Evolutionary conservation across 2,113 vertebrate species (phyloP).

Genomic region (Lynx canadensis): DNA sequence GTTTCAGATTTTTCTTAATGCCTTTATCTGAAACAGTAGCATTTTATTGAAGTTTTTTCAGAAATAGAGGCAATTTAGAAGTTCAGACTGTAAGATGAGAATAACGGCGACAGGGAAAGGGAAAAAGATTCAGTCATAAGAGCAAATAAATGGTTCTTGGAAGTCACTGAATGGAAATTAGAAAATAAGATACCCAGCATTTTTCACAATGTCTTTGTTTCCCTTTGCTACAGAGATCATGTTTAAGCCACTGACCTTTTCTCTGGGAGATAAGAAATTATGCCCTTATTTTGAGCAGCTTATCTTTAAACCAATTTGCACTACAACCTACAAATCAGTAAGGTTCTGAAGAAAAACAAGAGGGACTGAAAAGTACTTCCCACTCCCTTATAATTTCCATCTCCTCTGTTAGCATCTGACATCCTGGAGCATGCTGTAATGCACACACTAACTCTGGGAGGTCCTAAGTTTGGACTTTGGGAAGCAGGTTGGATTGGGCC

Average conservation of each 20-base stretch:
- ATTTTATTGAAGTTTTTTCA: not conserved
- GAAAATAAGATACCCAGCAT: not conserved
- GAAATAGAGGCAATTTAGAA: not conserved
- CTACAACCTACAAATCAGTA: not conserved
- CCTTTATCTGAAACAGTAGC: not conserved
- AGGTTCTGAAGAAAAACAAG: not conserved
- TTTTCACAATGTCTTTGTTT: not conserved
- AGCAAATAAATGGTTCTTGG: not conserved
- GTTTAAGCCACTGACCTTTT: constrained; percentile 10
- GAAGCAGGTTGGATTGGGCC: not conserved
- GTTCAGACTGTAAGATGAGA: not conserved
- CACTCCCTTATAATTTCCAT: not conserved
- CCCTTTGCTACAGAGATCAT: not conserved
- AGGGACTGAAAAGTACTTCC: not conserved
- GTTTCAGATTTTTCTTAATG: constrained; percentile 6
- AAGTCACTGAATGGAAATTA: constrained; percentile 20
- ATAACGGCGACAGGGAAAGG: not conserved
- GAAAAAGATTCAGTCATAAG: not conserved
- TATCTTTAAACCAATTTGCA: not conserved
- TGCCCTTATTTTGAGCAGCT: constrained; percentile 2
- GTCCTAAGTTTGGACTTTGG: not conserved
- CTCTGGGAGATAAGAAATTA: not conserved
- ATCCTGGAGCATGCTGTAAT: not conserved
- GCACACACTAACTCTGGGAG: not conserved
- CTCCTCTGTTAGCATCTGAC: not conserved